Conservation (phyloP, 2,888 invertebrate genomes). For the Drosophila siamana region DNA sequence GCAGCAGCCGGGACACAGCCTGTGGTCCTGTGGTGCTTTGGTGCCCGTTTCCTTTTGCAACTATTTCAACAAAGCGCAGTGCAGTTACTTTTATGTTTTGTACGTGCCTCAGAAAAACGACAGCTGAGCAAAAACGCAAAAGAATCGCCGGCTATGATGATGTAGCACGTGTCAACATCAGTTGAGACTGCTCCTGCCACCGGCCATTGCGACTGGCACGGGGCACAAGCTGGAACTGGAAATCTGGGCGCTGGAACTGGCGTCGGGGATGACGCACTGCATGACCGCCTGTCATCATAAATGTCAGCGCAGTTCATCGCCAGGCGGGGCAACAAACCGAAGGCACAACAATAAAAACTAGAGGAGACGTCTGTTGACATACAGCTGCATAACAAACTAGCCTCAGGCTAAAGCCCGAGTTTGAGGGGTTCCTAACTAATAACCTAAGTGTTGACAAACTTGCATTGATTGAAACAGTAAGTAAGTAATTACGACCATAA, state of each 20-base stretch:
- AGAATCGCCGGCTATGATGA: conserved; percentile 75
- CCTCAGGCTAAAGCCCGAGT: not conserved
- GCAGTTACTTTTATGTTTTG: conserved; percentile 80
- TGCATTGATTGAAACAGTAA: not conserved
- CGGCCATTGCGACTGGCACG: not conserved
- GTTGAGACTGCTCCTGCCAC: conserved; percentile 39
- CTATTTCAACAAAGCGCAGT: conserved; percentile 80
- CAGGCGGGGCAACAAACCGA: conserved; percentile 16
- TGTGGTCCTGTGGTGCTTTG: conserved; percentile 66
- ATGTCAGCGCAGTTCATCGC: conserved; percentile 55
- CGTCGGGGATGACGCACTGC: conserved; percentile 36
- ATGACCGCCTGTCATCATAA: conserved; percentile 78
- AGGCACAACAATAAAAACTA: conserved; percentile 22
- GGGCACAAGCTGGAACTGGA: conserved; percentile 1
- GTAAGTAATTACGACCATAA: not conserved
- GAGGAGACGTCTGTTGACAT: conserved; percentile 40
- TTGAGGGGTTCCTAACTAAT: not conserved
- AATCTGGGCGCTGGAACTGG: not conserved
- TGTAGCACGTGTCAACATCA: conserved; percentile 81
- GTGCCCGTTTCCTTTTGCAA: conserved; percentile 69
- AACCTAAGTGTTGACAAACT: not conserved
- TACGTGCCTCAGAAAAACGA: conserved; percentile 69
- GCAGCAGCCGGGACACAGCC: not conserved
- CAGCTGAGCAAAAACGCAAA: conserved; percentile 57
- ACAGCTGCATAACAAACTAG: conserved; percentile 50